A percentile compares a stretch with the other conserved stretches of the same genome.
Conservation (phyloP, 1,140 invertebrate species). For the Leucophenga varia region DNA sequence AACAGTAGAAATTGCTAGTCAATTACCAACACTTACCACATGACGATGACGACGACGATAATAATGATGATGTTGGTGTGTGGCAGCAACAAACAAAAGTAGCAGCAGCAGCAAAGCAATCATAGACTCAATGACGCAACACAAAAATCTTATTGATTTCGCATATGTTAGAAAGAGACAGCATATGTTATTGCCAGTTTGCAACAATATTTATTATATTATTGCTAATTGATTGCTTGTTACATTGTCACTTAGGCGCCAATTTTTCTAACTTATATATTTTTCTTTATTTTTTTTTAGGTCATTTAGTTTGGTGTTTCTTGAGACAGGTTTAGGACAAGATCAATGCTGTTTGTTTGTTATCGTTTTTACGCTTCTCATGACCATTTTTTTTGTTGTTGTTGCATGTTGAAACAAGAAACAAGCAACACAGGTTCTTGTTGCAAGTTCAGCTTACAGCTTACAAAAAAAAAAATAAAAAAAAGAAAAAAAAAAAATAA, state of each 20-base stretch:
- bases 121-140: too few relatives aligned
- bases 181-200: too few relatives aligned
- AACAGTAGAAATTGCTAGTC: slow-evolving; percentile 48
- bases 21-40: slow-evolving; percentile 45
- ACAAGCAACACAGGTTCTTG: slow-evolving; percentile 44
- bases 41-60: slow-evolving; percentile 16
- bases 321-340: slow-evolving; percentile 40
- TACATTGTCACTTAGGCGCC: too few relatives aligned
- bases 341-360: slow-evolving; percentile 40
- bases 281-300: too few relatives aligned
- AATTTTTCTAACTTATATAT: too few relatives aligned
- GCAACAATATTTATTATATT: too few relatives aligned
- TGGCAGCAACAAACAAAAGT: slow-evolving; percentile 18
- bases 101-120: neutral
- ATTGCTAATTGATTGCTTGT: too few relatives aligned
- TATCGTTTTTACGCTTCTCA: too few relatives aligned
- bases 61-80: slow-evolving; percentile 1
- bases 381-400: too few relatives aligned
- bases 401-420: slow-evolving; percentile 28
- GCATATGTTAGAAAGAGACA: too few relatives aligned
- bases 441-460: slow-evolving; percentile 11
- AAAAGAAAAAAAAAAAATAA: neutral
- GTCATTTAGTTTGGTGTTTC: too few relatives aligned
- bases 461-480: neutral
- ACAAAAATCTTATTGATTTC: too few relatives aligned